phyloP scores from a whole-genome alignment of 2,888 invertebrate genomes.

The Apeira syringaria region DNA sequence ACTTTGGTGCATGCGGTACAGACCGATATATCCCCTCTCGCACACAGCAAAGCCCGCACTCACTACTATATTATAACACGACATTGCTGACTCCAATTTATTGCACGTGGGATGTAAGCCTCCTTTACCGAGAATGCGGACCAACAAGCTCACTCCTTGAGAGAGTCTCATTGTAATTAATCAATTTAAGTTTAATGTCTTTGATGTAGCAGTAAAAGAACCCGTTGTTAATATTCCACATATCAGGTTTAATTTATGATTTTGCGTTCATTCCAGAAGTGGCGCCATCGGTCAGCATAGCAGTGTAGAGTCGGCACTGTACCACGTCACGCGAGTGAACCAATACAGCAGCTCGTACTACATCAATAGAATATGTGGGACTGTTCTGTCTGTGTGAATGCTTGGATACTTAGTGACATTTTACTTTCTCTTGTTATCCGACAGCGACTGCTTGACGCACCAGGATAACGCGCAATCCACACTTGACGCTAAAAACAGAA shows the following conservation, averaged over 20 bases:
- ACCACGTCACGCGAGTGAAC: conserved; percentile 42
- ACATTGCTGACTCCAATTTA: conserved; percentile 25
- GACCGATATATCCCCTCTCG: conserved; percentile 43
- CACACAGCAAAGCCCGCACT: conserved; percentile 24
- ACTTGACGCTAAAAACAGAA: no score
- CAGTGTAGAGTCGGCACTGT: conserved; percentile 23
- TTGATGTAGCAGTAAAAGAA: conserved; percentile 3
- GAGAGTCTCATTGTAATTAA: conserved; percentile 4
- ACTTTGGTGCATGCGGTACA: conserved; percentile 45
- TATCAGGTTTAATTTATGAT: conserved; percentile 31
- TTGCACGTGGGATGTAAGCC: conserved; percentile 25
- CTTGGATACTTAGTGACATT: conserved; percentile 4
- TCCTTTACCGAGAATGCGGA: conserved; percentile 22
- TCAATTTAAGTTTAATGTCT: conserved; percentile 4
- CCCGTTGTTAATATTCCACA: conserved; percentile 19
- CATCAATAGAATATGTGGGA: conserved; percentile 6
- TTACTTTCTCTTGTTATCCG: conserved; percentile 18
- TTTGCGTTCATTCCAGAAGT: conserved; percentile 38
- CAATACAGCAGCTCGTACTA: conserved; percentile 22
- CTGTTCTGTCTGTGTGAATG: no score
- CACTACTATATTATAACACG: conserved; percentile 25
- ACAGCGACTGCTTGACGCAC: neutral
- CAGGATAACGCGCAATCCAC: no score
- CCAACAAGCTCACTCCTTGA: conserved; percentile 15
- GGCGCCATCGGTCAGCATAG: conserved; percentile 42